Base-by-base conservation (phyloP, 2,797 vertebrate genomes). In the Lacerta bilineata region DNA sequence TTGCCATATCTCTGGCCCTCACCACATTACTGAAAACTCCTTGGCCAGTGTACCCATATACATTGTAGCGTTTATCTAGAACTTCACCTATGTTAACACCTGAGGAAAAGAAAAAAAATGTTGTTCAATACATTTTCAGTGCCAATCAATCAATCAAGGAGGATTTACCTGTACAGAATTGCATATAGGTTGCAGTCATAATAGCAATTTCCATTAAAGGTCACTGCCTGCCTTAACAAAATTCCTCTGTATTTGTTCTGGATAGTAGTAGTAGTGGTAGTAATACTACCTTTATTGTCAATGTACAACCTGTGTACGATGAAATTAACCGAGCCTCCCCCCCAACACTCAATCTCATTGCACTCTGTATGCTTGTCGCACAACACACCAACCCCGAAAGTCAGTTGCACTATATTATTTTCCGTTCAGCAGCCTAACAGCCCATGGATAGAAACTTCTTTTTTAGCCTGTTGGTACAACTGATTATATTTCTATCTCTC, bases 1-100 rank as follows among this genome's bases (percentile, higher is more conserved):
- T 97, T 71, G 99, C 99, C 87, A 98, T 98, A 95, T 99, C 99
- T 93, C 99, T 97, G 95, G 99, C 99, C 93, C 99, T 96, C 82
- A 99, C 98, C 8, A 99, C 99, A 2, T 99, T 99, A 94, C 99
- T 99, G 97, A 99, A 99, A 59, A 99, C 99, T 5, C 99, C 99
- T 94, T 99, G 99, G 8, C 99, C 99, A 3, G 99, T 99, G 96
- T 99, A 99, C 87, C 99, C 99, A 50, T 99, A 99, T 78, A 99
- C 99, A 50, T 99, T 99, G 59, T 99, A 99, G 50, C 99, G 98
- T 89, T 99, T 99, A 93, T 99, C 99, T 86, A 99, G 96, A 29
- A 98, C 98, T 97, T 99, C 99, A 17, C 99, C 99, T n/a, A 99
- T 99, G 92, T 99, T 99, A 91, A 99, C 98, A 94, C 99, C 99